Evolutionary conservation across 1,140 invertebrate genomes (phyloP).

Genomic region (Protaetia brevitarsis): DNA sequence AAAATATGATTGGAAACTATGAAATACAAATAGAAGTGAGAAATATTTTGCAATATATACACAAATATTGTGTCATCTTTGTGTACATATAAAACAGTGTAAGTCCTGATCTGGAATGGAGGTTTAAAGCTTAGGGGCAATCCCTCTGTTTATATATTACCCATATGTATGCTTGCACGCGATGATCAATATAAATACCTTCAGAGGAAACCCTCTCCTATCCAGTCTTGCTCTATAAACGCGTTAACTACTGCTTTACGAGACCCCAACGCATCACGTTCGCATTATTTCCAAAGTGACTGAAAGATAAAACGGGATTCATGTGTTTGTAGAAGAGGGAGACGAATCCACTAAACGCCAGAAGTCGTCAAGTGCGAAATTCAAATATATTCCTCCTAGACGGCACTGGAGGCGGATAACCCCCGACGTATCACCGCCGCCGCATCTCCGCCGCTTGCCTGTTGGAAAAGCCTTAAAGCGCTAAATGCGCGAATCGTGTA

Average conservation of each 20-base stretch:
- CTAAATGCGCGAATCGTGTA: slow-evolving; percentile 11
- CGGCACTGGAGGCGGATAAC: not conserved
- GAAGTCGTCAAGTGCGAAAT: slow-evolving; percentile 13
- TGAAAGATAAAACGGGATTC: slow-evolving; percentile 17
- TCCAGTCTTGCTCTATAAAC: not conserved
- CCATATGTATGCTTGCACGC: not conserved
- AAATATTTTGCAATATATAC: too few species aligned
- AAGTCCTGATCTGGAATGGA: not conserved
- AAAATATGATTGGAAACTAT: too few species aligned
- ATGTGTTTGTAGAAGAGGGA: slow-evolving; percentile 3
- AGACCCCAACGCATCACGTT: slow-evolving; percentile 4
- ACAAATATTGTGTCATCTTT: too few species aligned
- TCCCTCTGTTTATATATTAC: not conserved
- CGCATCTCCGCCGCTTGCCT: not conserved
- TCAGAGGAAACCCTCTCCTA: not conserved
- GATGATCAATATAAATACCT: slow-evolving; percentile 2
- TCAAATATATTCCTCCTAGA: slow-evolving; percentile 12
- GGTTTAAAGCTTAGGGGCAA: not conserved
- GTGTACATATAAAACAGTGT: too few species aligned
- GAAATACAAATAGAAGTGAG: too few species aligned
- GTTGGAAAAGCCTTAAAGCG: not conserved
- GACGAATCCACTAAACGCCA: not conserved
- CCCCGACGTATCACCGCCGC: not conserved
- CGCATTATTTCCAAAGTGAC: slow-evolving; percentile 7
- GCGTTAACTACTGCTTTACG: slow-evolving; percentile 13